Conservation (phyloP, 2,797 vertebrate genomes). For the Mormyrops boulengeri region DNA sequence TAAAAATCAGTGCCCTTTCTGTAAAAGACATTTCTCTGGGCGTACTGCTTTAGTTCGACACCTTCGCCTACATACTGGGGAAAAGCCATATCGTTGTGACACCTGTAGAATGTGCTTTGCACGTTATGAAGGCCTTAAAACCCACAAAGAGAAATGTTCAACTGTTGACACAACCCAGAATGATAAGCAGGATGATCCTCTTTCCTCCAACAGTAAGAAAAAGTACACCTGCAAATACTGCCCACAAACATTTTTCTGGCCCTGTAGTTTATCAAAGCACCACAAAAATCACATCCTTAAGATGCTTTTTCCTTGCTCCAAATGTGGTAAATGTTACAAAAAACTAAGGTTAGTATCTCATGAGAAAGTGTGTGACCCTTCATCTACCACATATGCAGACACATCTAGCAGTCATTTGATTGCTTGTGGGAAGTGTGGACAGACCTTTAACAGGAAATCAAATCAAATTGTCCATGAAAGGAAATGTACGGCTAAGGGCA, state of each 20-base stretch:
- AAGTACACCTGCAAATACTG: slow-evolving; percentile 49
- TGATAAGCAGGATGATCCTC: not conserved
- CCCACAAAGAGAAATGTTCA: slow-evolving; percentile 52
- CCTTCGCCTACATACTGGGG: slow-evolving; percentile 56
- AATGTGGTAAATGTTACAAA: slow-evolving; percentile 58
- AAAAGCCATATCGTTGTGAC: slow-evolving; percentile 53
- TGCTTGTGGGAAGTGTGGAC: slow-evolving; percentile 30
- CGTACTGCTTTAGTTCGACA: slow-evolving; percentile 56
- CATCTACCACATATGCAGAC: not conserved
- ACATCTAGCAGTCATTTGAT: not conserved
- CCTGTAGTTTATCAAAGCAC: slow-evolving; percentile 45
- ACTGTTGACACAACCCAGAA: not conserved
- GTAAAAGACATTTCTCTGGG: slow-evolving; percentile 42
- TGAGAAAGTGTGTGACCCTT: slow-evolving; percentile 38
- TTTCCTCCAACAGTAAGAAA: not conserved
- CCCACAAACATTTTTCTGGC: slow-evolving; percentile 47
- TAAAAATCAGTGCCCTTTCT: slow-evolving; percentile 59
- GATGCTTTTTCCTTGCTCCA: slow-evolving; percentile 45
- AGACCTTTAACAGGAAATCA: slow-evolving; percentile 13
- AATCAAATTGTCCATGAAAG: slow-evolving; percentile 27
- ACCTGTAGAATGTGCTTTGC: slow-evolving; percentile 58
- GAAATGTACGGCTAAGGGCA: slow-evolving; percentile 22
- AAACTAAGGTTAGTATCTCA: slow-evolving; percentile 48
- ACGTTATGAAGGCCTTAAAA: slow-evolving; percentile 38
- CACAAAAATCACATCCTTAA: slow-evolving; percentile 49